Conservation (phyloP, 1,140 invertebrate genomes). For the Melipona quadrifasciata region DNA sequence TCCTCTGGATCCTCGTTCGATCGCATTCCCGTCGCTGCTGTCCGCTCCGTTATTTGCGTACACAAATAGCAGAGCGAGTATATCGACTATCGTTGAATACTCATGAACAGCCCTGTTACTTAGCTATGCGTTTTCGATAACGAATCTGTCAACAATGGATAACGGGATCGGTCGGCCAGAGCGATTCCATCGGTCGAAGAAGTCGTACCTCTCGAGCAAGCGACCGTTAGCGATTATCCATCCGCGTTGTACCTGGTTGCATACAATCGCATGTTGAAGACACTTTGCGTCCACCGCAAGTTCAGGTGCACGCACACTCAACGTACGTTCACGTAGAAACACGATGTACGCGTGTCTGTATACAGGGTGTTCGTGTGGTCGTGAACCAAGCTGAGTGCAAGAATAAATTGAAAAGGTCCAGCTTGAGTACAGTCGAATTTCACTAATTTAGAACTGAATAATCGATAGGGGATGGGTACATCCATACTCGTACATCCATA, state of each 20-base stretch:
- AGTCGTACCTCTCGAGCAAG: not conserved
- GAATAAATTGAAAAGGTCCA: too few species aligned
- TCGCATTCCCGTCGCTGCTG: slow-evolving; percentile 19
- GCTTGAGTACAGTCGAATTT: too few species aligned
- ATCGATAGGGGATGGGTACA: too few species aligned
- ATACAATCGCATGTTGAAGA: not conserved
- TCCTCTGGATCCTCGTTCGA: not conserved
- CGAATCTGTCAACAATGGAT: slow-evolving; percentile 48
- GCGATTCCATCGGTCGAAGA: slow-evolving; percentile 24
- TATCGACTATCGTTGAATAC: slow-evolving; percentile 16
- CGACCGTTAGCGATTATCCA: slow-evolving; percentile 23
- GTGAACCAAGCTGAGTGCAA: too few species aligned
- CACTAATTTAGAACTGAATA: too few species aligned
- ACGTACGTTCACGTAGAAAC: not conserved
- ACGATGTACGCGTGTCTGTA: not conserved
- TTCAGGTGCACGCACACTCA: not conserved
- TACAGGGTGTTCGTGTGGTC: too few species aligned
- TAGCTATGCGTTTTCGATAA: slow-evolving; percentile 37
- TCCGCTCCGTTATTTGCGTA: slow-evolving; percentile 29
- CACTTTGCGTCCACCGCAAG: not conserved
- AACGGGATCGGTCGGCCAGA: slow-evolving; percentile 33
- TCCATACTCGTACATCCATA: too few species aligned
- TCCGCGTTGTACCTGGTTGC: not conserved
- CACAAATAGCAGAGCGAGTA: not conserved
- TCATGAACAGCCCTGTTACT: slow-evolving; percentile 17